Conservation (phyloP, 2,797 vertebrate species). For the Lutjanus campechanus region DNA sequence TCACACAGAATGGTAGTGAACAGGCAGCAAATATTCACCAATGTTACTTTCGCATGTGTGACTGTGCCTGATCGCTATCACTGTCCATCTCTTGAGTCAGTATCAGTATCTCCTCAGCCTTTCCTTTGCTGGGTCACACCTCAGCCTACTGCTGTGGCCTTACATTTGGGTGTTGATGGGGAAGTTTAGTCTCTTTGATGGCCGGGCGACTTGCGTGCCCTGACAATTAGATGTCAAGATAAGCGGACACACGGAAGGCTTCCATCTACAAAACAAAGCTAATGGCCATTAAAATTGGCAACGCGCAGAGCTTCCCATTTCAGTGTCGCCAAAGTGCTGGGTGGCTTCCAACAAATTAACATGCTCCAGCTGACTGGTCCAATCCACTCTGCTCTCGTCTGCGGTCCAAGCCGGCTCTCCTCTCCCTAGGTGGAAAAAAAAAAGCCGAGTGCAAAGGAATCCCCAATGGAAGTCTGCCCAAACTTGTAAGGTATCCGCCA, state of each 20-base stretch:
- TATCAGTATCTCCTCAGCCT: constrained; percentile 17
- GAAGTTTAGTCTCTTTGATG: constrained; percentile 28
- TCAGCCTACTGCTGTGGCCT: background rate
- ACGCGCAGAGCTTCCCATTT: constrained; percentile 51
- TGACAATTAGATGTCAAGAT: constrained; percentile 57
- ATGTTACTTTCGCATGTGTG: too few species aligned
- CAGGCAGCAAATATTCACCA: too few species aligned
- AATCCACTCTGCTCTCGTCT: constrained; percentile 52
- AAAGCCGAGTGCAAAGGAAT: constrained; percentile 40
- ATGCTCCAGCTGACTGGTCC: constrained; percentile 64
- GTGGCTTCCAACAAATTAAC: constrained; percentile 70
- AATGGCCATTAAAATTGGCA: constrained; percentile 60
- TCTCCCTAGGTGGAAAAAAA: constrained; percentile 25
- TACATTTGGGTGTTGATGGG: constrained; percentile 31
- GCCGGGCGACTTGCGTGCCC: background rate
- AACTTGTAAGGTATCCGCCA: background rate
- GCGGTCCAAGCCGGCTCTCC: constrained; percentile 37
- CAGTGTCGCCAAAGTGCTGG: constrained; percentile 67
- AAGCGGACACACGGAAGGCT: constrained; percentile 43
- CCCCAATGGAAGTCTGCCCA: constrained; percentile 23
- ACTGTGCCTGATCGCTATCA: background rate
- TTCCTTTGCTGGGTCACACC: background rate
- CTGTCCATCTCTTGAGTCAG: constrained; percentile 8
- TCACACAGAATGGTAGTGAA: too few species aligned
- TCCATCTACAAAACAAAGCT: constrained; percentile 56